A percentile compares a stretch with the other conserved stretches of the same genome.
These are phyloP conservation scores for Antennarius maculatus DNA, from an alignment of 2,797 vertebrate species.

Conservation along the genomic window DNA sequence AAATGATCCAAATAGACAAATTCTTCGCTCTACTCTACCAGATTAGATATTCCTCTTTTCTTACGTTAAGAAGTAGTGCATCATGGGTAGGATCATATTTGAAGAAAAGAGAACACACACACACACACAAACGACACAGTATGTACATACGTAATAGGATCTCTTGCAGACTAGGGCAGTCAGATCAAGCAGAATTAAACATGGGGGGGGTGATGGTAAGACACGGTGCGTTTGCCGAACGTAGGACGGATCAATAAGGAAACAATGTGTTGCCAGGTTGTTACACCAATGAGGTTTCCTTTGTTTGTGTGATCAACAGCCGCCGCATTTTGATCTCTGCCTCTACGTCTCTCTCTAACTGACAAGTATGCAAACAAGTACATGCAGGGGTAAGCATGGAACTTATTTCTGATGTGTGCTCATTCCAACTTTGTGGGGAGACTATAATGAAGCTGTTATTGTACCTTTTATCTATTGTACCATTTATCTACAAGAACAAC, in stretches of 20 bases:
- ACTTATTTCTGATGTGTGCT: constrained; percentile 11
- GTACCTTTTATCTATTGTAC: no score
- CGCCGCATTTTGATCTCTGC: constrained; percentile 18
- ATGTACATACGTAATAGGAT: constrained; percentile 18
- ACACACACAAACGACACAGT: not conserved
- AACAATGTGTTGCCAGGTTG: constrained; percentile 32
- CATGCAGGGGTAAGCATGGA: constrained; percentile 2
- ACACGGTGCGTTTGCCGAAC: constrained; percentile 50
- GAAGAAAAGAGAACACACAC: not conserved
- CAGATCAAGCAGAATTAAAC: constrained; percentile 64
- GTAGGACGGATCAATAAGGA: constrained; percentile 59
- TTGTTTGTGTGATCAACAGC: constrained; percentile 36
- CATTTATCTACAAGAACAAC: constrained; percentile 3
- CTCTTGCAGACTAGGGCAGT: constrained; percentile 29
- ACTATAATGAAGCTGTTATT: constrained; percentile 7
- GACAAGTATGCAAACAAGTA: constrained; percentile 3
- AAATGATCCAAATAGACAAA: no score
- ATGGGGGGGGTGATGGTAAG: constrained; percentile 38
- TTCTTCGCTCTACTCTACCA: no score
- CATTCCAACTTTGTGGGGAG: constrained; percentile 3
- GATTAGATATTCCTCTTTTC: not conserved
- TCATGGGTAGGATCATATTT: not conserved
- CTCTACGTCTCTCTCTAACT: not conserved
- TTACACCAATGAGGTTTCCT: constrained; percentile 27
- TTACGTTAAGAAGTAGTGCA: not conserved